phyloP scores from a whole-genome alignment of 2,888 invertebrate species.

The Lasioglossum oenotherae region DNA sequence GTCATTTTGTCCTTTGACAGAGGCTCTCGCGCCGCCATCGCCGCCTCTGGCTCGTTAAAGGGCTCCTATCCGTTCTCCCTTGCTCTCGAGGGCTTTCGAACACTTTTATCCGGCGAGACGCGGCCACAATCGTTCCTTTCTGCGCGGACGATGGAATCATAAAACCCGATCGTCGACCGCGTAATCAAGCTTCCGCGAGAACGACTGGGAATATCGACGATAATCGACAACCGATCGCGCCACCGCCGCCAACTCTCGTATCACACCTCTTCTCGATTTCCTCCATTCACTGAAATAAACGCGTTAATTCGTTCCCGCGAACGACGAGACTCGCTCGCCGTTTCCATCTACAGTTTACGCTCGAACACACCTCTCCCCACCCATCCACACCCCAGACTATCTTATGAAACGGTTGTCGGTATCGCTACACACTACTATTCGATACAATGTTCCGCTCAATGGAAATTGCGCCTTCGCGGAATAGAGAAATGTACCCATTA shows the following conservation, averaged over 20 bases:
- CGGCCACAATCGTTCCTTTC: constrained; percentile 47
- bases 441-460: constrained; percentile 34
- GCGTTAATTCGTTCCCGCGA: constrained; percentile 36
- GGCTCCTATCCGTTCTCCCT: constrained; percentile 14
- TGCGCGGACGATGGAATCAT: constrained; percentile 36
- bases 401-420: constrained; percentile 36
- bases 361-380: neutral
- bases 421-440: constrained; percentile 31
- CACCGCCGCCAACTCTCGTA: neutral
- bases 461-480: constrained; percentile 48
- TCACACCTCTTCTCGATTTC: constrained; percentile 14
- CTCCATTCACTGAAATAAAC: constrained; percentile 24
- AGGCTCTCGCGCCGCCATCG: constrained; percentile 10
- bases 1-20: constrained; percentile 66
- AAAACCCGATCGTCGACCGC: constrained; percentile 53
- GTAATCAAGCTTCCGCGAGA: constrained; percentile 42
- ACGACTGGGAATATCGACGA: constrained; percentile 34
- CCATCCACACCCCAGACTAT: neutral
- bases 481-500: neutral
- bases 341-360: neutral
- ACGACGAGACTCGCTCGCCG: neutral
- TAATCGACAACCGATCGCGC: constrained; percentile 41
- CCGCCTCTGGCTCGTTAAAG: constrained; percentile 55
- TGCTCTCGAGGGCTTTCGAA: constrained; percentile 39
- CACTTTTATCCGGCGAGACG: constrained; percentile 49